Base-by-base conservation (phyloP, 2,113 vertebrate species). In the Megaleporinus macrocephalus region DNA sequence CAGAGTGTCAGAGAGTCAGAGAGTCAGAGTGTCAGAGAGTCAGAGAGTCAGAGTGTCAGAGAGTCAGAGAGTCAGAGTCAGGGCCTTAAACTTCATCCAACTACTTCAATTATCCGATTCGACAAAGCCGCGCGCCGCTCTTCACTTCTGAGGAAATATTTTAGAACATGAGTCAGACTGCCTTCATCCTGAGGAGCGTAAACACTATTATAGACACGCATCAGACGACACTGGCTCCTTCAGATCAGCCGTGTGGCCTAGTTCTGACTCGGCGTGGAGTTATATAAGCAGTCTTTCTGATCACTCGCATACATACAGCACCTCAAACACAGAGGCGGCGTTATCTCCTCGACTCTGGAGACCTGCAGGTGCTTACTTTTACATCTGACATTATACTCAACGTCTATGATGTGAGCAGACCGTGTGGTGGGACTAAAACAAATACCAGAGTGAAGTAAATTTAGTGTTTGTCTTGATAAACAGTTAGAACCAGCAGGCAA, bases 251-350 rank as follows among this genome's bases (percentile, higher is more conserved):
- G 9, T 30, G 75, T 65, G 65, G 76, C 62, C 49, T 47, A 78
- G 61, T 66, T 77, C 76, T 78, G 61, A 66, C 76, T 51, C 66
- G 61, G 49, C 44, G 29, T 47, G 61, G 59, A 66, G 47, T 77
- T 66, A 78, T 68, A 49, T 68, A 78, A 78, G 47, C 47, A 27
- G 51, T 77, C 61, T 29, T 24, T 55, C 76, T 68, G 76, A 55
- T 18, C 24, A 14, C 55, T 63, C 12, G 61, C 16, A 41, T 12
- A 85, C 73, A 49, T 44, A 66, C 30, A 88, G 66, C 73, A 1
- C 53, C 16, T 26, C 78, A n/a, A n/a, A n/a, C n/a, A n/a, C 63
- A 47, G 12, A 44, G 63, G 36, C 47, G 3, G 41, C 14, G 9
- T 74, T 62, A 36, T 65, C 44, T 49, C 22, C 5, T 62, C 20